Percentiles rank a stretch among this genome's conserved stretches.
These are phyloP conservation scores for Herpailurus yagouaroundi DNA, from an alignment of 2,113 vertebrate genomes.

Conservation along the genomic window DNA sequence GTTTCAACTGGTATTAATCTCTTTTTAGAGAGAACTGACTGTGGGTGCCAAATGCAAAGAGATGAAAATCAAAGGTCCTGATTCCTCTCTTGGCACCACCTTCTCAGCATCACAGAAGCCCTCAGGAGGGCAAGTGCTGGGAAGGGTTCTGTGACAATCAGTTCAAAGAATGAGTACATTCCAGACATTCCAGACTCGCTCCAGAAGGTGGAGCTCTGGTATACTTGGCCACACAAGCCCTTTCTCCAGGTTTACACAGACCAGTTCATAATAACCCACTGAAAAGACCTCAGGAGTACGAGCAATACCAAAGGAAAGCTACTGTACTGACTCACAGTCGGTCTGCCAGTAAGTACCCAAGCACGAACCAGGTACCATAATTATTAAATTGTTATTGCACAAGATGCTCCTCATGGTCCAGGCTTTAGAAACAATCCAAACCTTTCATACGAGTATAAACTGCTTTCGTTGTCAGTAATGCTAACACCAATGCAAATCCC, in stretches of 20 bases:
- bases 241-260: background rate
- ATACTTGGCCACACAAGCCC: background rate
- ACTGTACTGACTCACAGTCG: background rate
- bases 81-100: background rate
- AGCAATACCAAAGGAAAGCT: background rate
- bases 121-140: background rate
- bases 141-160: background rate
- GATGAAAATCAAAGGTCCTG: background rate
- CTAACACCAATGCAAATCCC: background rate
- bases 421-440: background rate
- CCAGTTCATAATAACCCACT: background rate
- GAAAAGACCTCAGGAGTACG: slow-evolving; percentile 19
- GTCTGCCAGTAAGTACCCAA: background rate
- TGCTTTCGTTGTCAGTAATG: background rate
- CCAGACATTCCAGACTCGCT: fast-evolving
- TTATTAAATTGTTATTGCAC: background rate
- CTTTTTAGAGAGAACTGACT: background rate
- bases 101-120: background rate
- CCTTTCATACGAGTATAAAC: background rate
- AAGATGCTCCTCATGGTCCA: background rate
- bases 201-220: slow-evolving; percentile 51
- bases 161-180: background rate
- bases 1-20: background rate
- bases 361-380: background rate
- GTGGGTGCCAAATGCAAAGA: slow-evolving; percentile 8